Base-by-base conservation (phyloP, 37 sponge, comb jelly and placozoan genomes). In the Lycopodina hypogea region DNA sequence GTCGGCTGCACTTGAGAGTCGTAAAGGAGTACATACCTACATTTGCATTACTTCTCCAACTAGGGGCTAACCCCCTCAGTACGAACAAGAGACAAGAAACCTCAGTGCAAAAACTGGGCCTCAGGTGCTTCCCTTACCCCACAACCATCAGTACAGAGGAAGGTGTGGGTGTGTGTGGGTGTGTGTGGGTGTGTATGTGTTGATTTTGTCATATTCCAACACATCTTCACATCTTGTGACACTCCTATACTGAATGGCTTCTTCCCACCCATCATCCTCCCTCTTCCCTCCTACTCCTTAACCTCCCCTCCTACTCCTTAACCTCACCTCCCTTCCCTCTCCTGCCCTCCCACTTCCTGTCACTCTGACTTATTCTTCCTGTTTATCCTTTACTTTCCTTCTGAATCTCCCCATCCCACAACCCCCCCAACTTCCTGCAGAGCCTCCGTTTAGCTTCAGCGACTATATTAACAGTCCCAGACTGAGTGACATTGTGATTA, bases 401-500 rank as follows among this genome's bases (percentile, higher is more conserved):
- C 9, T 45, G 9, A 4, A 12, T 9, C 9, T 45, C 48, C 4
- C n/a, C n/a, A n/a, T n/a, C n/a, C n/a, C n/a, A 17, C 12, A 19
- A 12, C 17, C 32, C 14, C 21, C 35, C 1, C 52, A 22, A 21
- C 17, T 51, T 45, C 41, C 3, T 52, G 0, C 75, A 86, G 87
- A 86, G 48, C 87, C 81, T 2, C 77, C 79, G 63, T 90, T 90
- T 74, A 83, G 78, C 66, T 76, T 90, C 19, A 66, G 75, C 9
- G 39, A 56, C 3, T 90, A 86, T 53, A 61, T 90, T 62, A 83
- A 86, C 77, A 90, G 70, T 56, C 83, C 87, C 0, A 86, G 76
- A 34, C 40, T 90, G 70, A 90, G 93, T 88, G 93, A 93, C 68
- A 89, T 88, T 0, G 64, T 77, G 9, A 51, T 92, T 42, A 69